These are phyloP conservation scores for Agonopterix arenella DNA, from an alignment of 2,888 invertebrate genomes.

Conservation along the genomic window DNA sequence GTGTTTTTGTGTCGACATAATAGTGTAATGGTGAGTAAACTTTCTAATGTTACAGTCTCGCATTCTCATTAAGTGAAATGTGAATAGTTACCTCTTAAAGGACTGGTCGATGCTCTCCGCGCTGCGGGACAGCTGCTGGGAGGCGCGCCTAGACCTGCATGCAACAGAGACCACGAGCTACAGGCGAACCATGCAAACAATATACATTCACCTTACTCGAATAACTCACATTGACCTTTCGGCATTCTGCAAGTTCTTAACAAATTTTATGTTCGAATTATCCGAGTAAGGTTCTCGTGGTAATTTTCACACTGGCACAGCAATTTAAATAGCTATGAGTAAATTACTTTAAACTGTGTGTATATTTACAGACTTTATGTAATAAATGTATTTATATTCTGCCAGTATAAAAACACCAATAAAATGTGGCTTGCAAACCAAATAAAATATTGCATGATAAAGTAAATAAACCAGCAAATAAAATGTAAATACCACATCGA, in stretches of 20 bases:
- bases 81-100: slow-evolving; percentile 71
- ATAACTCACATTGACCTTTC: slow-evolving; percentile 3
- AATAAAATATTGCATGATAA: slow-evolving; percentile 17
- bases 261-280: not conserved
- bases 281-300: slow-evolving; percentile 3
- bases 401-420: slow-evolving; percentile 28
- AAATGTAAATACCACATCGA: slow-evolving; percentile 33
- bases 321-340: not conserved
- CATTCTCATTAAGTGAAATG: not conserved
- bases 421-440: slow-evolving; percentile 30
- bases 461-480: slow-evolving; percentile 27
- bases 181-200: slow-evolving; percentile 54
- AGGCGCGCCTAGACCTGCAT: slow-evolving; percentile 91
- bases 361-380: not conserved
- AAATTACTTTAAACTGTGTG: no score
- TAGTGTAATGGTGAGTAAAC: slow-evolving; percentile 11
- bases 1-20: slow-evolving; percentile 11
- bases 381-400: slow-evolving; percentile 7
- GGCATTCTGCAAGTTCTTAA: not conserved
- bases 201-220: slow-evolving; percentile 1
- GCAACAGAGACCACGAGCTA: slow-evolving; percentile 74
- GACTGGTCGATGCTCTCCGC: slow-evolving; percentile 80
- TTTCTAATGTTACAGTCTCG: slow-evolving; percentile 5
- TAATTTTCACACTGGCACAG: slow-evolving; percentile 5
- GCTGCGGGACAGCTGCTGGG: slow-evolving; percentile 86